Base-by-base conservation (phyloP, 2,888 invertebrate species). In the Carabus problematicus region DNA sequence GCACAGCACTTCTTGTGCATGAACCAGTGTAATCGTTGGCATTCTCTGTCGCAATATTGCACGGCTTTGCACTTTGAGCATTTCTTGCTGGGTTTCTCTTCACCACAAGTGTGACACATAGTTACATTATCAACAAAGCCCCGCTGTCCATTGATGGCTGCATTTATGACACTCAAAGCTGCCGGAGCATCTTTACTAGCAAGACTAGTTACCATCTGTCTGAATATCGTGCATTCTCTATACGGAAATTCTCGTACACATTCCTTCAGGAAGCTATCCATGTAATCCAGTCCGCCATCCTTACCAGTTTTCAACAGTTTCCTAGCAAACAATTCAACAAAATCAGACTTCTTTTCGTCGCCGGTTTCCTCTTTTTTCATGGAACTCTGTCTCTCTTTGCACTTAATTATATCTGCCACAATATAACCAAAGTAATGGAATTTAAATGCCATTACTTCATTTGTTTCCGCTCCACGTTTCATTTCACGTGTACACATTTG, bases 41-140 rank as follows among this genome's bases (percentile, higher is more conserved):
- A 99, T 77, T 93, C 92, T 71, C 93, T 86, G 81, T 95, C 93
- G 83, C 98, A 99, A 80, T 99, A 99, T 79, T 93, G 91, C 62
- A 95, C 95, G 69, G 88, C 87, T 85, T 95, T 96, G 82, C 98
- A 99, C 79, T 94, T 94, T 8, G 96, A 92, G 82, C 98, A 99
- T 80, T 96, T 94, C 79, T 97, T 97, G 7, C 90, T 88, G 0
- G 96, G 94, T 74, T 92, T 91, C 75, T 94, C 93, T 76, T 95
- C 93, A 0, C 93, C 93, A 77, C 97, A 97, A 0, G 95, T 91
- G 69, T 89, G 89, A 80, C 97, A 97, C 61, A 88, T 86, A 11
- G 90, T 86, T 71, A 88, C 85, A 75, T 81, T 83, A 73, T 88
- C 87, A 11, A 88, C 86, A 80, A 94, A 94, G 0, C 91, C 93